phyloP scores from a whole-genome alignment of 92 coral and sea anemone species.

The Phenganax subtilis region DNA sequence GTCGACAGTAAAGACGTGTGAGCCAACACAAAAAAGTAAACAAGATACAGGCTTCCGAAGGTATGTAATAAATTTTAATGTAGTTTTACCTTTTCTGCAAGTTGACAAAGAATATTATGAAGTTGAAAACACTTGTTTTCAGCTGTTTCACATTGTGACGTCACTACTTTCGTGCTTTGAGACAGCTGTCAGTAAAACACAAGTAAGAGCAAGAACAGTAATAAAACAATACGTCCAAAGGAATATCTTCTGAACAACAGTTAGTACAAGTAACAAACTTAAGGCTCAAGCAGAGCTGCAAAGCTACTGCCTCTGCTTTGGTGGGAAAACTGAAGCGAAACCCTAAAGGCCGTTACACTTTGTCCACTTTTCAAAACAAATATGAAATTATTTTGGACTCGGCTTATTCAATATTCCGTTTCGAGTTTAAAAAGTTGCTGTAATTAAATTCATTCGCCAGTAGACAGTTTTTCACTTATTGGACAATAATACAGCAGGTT shows the following conservation, averaged over 20 bases:
- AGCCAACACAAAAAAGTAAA: not conserved
- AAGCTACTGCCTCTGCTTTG: too few relatives aligned
- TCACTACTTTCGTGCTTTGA: slow-evolving; percentile 56
- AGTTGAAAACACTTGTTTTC: slow-evolving; percentile 57
- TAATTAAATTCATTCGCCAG: too few relatives aligned
- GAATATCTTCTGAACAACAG: not conserved
- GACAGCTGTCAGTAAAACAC: slow-evolving; percentile 56
- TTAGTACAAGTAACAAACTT: not conserved
- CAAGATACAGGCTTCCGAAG: not conserved
- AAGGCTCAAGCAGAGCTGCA: not conserved
- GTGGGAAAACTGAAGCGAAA: too few relatives aligned
- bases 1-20: too few relatives aligned
- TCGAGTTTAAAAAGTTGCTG: too few relatives aligned
- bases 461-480: too few relatives aligned
- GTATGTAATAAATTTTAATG: not conserved
- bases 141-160: slow-evolving; percentile 57
- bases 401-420: too few relatives aligned
- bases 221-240: not conserved
- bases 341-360: too few relatives aligned
- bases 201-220: not conserved
- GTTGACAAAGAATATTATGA: slow-evolving; percentile 64
- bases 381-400: too few relatives aligned
- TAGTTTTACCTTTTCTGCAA: slow-evolving; percentile 63
- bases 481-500: too few relatives aligned
- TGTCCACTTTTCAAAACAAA: too few relatives aligned